phyloP scores from a whole-genome alignment of 2,113 vertebrate genomes.

The Notiomystis cincta region DNA sequence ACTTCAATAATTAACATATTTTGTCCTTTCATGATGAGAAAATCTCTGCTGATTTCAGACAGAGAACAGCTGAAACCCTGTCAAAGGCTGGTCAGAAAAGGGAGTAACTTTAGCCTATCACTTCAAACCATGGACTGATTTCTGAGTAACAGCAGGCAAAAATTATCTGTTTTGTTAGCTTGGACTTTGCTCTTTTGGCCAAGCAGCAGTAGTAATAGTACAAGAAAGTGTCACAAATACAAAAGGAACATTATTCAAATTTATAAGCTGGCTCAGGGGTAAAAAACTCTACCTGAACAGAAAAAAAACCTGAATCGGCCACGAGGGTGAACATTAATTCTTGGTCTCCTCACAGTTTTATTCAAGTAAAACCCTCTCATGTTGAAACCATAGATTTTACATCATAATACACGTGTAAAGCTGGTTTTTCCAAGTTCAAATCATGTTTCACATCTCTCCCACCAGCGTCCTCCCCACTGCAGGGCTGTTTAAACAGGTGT shows the following conservation, averaged over 20 bases:
- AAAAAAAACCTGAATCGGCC: neutral
- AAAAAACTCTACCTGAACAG: neutral
- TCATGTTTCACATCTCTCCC: neutral
- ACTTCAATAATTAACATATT: neutral
- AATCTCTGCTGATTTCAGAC: neutral
- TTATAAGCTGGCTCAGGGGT: neutral
- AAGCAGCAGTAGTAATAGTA: neutral
- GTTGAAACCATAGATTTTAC: neutral
- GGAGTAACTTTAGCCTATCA: neutral
- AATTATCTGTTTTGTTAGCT: neutral
- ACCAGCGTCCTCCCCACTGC: neutral
- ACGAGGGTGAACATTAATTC: neutral
- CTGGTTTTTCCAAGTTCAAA: neutral
- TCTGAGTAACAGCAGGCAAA: neutral
- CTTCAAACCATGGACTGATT: neutral
- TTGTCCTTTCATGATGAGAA: neutral
- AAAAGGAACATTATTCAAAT: neutral
- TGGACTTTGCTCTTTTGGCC: neutral
- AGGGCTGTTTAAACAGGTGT: neutral
- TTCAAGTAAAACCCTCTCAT: neutral
- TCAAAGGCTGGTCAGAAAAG: neutral
- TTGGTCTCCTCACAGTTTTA: neutral
- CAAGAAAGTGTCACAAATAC: neutral
- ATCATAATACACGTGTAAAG: neutral
- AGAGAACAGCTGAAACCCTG: neutral